These are phyloP conservation scores for Ataeniobius toweri DNA, from an alignment of 2,797 vertebrate genomes.

Conservation along the genomic window DNA sequence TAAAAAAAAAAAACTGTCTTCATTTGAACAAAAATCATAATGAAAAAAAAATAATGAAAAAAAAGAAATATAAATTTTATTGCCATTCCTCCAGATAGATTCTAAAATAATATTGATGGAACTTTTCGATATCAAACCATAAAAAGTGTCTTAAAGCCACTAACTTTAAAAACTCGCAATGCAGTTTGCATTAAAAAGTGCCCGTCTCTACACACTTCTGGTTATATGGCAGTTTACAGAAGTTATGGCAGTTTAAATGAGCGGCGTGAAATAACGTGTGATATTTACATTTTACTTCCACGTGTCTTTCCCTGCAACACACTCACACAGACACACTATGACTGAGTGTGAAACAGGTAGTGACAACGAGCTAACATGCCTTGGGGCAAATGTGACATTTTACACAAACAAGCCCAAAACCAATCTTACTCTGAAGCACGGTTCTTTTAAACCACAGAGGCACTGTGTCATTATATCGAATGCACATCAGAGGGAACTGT, in stretches of 20 bases:
- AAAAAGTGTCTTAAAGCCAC: not conserved
- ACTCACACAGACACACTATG: conserved; percentile 17
- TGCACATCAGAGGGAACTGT: conserved; percentile 34
- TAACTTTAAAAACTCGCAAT: not conserved
- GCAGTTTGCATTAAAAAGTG: not conserved
- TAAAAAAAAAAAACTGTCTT: not conserved
- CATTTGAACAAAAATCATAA: not conserved
- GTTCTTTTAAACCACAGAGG: conserved; percentile 33
- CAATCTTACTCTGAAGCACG: conserved; percentile 25
- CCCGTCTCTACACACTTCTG: not conserved
- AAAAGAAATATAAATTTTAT: not conserved
- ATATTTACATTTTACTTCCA: conserved; percentile 4
- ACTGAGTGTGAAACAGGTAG: conserved; percentile 12
- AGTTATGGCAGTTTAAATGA: not conserved
- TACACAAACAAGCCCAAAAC: conserved; percentile 44
- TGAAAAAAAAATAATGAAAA: not conserved
- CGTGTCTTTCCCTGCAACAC: conserved; percentile 5
- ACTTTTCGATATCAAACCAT: not conserved
- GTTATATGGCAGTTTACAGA: not conserved
- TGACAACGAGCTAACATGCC: conserved; percentile 40
- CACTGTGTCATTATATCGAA: conserved; percentile 38
- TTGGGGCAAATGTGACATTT: conserved; percentile 48
- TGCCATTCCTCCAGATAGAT: not conserved
- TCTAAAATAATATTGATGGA: not conserved
- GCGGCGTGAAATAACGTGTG: not conserved